phyloP scores from a whole-genome alignment of 2,888 invertebrate genomes.

The Embidobia sp. region DNA sequence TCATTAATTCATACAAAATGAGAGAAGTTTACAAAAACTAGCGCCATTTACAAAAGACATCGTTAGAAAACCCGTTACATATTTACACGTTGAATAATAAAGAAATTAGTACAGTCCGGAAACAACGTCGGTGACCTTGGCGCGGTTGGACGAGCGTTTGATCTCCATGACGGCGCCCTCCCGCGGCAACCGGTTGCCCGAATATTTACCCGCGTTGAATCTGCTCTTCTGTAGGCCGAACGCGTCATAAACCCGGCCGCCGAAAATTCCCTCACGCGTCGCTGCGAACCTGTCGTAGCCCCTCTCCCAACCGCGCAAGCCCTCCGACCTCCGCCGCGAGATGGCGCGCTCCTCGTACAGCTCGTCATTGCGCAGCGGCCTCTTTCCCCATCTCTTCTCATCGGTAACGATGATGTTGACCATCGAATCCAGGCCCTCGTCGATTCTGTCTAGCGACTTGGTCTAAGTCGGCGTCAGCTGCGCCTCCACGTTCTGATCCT shows the following conservation, averaged over 20 bases:
- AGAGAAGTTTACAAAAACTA: too few relatives aligned
- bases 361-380: conserved; percentile 73
- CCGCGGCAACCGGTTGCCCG: conserved; percentile 71
- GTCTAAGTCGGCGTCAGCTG: conserved; percentile 81
- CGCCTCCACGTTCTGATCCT: conserved; percentile 83
- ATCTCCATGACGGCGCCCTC: conserved; percentile 67
- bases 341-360: conserved; percentile 71
- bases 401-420: conserved; percentile 87
- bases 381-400: conserved; percentile 78
- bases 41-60: too few relatives aligned
- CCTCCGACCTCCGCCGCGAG: conserved; percentile 14
- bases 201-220: conserved; percentile 79
- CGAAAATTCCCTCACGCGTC: conserved; percentile 74
- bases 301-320: conserved; percentile 19
- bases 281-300: conserved; percentile 68
- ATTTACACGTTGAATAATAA: background rate
- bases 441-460: conserved; percentile 90
- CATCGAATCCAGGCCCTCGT: conserved; percentile 88
- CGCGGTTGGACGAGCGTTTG: conserved; percentile 73
- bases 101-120: conserved; percentile 76
- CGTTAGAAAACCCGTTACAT: too few relatives aligned
- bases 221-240: conserved; percentile 78
- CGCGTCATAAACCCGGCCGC: conserved; percentile 76
- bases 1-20: too few relatives aligned
- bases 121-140: conserved; percentile 79